A percentile compares a stretch with the other conserved stretches of the same genome.
phyloP scores from a whole-genome alignment of 1,140 invertebrate genomes.

The Semibalanus balanoides region DNA sequence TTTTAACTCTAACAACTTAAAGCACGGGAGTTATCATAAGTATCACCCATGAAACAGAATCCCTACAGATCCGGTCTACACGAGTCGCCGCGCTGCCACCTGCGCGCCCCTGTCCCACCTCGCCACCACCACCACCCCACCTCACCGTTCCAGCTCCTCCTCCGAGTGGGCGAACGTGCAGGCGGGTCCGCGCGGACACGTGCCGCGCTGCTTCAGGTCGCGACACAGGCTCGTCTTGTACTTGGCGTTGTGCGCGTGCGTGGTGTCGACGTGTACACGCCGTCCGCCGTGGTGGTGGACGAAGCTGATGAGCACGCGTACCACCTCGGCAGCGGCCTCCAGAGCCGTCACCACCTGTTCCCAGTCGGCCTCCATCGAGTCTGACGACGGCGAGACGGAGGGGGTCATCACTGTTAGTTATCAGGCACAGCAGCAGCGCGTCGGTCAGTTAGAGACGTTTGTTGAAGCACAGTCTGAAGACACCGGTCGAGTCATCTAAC shows the following conservation, averaged over 20 bases:
- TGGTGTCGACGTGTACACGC: slow-evolving; percentile 6
- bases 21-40: too few species aligned
- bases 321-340: slow-evolving; percentile 62
- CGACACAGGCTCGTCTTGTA: slow-evolving; percentile 87
- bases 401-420: slow-evolving; percentile 7
- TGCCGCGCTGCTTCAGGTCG: slow-evolving; percentile 56
- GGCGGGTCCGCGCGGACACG: slow-evolving; percentile 65
- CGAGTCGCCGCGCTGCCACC: too few species aligned
- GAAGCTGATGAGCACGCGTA: slow-evolving; percentile 70
- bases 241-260: slow-evolving; percentile 49
- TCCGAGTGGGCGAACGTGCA: slow-evolving; percentile 88
- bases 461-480: too few species aligned
- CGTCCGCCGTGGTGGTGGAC: slow-evolving; percentile 48
- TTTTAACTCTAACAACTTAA: too few species aligned
- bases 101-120: too few species aligned
- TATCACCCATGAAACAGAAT: too few species aligned
- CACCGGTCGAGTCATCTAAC: too few species aligned
- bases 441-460: too few species aligned
- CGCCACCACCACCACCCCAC: too few species aligned
- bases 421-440: too few species aligned
- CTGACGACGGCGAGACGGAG: neutral
- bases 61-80: too few species aligned
- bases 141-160: slow-evolving; percentile 70
- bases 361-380: slow-evolving; percentile 22
- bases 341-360: slow-evolving; percentile 47